A percentile compares a stretch with the other conserved stretches of the same genome.
Evolutionary conservation across 2,888 invertebrate species (phyloP).

Genomic region (Melangyna quadrimaculata): DNA sequence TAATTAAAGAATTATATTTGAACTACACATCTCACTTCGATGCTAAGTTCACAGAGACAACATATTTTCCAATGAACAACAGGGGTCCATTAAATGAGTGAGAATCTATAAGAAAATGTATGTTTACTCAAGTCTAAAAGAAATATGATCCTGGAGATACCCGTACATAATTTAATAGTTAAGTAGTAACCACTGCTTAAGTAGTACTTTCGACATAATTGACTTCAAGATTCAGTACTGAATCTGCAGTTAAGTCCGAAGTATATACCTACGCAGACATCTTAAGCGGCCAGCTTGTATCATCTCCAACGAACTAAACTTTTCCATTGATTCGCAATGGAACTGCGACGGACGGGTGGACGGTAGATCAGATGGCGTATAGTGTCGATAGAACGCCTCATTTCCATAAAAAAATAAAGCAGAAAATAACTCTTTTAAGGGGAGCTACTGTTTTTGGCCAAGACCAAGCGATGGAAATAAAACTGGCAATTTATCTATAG

Average conservation of each 20-base stretch:
- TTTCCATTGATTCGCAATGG: slow-evolving; percentile 49
- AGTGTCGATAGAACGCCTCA: slow-evolving; percentile 69
- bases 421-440: slow-evolving; percentile 60
- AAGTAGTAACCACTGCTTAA: too few relatives aligned
- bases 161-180: too few relatives aligned
- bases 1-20: too few relatives aligned
- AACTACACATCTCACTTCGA: too few relatives aligned
- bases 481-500: neutral
- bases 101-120: neutral
- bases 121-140: too few relatives aligned
- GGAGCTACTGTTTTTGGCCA: slow-evolving; percentile 56
- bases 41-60: too few relatives aligned
- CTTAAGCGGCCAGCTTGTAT: slow-evolving; percentile 27
- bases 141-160: too few relatives aligned
- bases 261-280: slow-evolving; percentile 1
- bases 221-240: neutral
- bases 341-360: slow-evolving; percentile 13
- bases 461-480: slow-evolving; percentile 4
- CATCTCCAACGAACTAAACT: slow-evolving; percentile 11
- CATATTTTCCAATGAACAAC: too few relatives aligned
- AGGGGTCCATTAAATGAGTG: neutral
- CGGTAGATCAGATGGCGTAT: slow-evolving; percentile 50
- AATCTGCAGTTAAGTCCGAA: neutral
- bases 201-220: neutral
- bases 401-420: slow-evolving; percentile 71